Base-by-base conservation (phyloP, 2,888 invertebrate species). In the Hirtodrosophila alboralis region DNA sequence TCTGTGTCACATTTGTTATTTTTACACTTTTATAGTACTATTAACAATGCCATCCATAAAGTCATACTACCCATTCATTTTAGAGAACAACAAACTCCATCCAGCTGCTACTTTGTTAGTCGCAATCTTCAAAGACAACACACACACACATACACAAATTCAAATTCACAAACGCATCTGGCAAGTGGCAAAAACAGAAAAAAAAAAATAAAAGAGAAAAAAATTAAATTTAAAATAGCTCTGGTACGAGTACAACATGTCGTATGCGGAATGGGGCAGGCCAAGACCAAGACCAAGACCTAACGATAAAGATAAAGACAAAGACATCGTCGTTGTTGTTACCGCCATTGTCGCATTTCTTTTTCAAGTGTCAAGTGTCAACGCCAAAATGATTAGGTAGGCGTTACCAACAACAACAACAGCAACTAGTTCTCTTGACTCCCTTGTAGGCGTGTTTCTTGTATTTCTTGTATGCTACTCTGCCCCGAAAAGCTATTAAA, bases 301-400 rank as follows among this genome's bases (percentile, higher is more conserved):
- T 16, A 44, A 27, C 18, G 3, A 4, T 26, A 23, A 10, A 34
- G 34, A 23, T 34, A 16, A 60, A 58, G 58, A 58, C 58, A 59
- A 44, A 59, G 38, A 60, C 60, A 60, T 44, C 28, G 38, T 36
- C 23, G 31, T 31, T 30, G 30, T 31, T 27, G 34, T 28, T 8
- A 10, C 16, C 26, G 40, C 18, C 26, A 34, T 41, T 47, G 71
- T 65, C 66, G 51, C 67, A 67, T 70, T 72, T 71, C 66, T 78
- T 75, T 61, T 60, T 54, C 78, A 75, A 80, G 81, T 78, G 81
- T 78, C 84, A 80, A 84, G 75, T 81, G 81, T 80, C 84, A 80
- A 73, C 80, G 74, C 68, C 75, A 63, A 78, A 84, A 81, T 84
- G 81, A 81, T 81, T 84, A 73, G 75, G 75, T 81, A 75, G 84